phyloP scores from a whole-genome alignment of 1,140 invertebrate genomes.

The Aphelinus atriplicis region DNA sequence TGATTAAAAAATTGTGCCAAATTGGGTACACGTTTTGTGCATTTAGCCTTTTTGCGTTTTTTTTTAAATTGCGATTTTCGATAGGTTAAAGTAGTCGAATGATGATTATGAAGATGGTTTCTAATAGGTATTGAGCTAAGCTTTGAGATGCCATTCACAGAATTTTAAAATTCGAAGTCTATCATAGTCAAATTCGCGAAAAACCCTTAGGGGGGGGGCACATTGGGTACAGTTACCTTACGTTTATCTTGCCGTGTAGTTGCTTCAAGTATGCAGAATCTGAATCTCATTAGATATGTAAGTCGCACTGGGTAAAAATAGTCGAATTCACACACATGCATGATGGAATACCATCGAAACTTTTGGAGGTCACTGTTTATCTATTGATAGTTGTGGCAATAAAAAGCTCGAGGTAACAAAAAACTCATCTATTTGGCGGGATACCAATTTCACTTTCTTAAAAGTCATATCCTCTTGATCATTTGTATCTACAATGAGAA shows the following conservation, averaged over 20 bases:
- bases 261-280: background rate
- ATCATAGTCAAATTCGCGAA: too few relatives aligned
- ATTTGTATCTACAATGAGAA: background rate
- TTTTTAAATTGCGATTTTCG: too few relatives aligned
- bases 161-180: too few relatives aligned
- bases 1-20: too few relatives aligned
- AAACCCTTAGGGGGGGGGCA: too few relatives aligned
- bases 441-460: background rate
- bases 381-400: background rate
- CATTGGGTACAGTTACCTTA: too few relatives aligned
- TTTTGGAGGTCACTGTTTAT: slow-evolving; percentile 1
- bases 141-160: too few relatives aligned
- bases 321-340: background rate
- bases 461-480: background rate
- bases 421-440: background rate
- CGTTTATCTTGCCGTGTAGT: background rate
- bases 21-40: too few relatives aligned
- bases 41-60: too few relatives aligned
- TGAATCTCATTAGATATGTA: background rate
- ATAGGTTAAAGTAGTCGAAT: too few relatives aligned
- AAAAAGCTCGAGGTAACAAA: background rate
- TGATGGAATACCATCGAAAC: background rate
- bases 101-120: too few relatives aligned
- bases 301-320: background rate
- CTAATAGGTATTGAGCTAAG: too few relatives aligned